phyloP scores from a whole-genome alignment of 1,140 invertebrate species.

The Rhopalosiphum maidis region DNA sequence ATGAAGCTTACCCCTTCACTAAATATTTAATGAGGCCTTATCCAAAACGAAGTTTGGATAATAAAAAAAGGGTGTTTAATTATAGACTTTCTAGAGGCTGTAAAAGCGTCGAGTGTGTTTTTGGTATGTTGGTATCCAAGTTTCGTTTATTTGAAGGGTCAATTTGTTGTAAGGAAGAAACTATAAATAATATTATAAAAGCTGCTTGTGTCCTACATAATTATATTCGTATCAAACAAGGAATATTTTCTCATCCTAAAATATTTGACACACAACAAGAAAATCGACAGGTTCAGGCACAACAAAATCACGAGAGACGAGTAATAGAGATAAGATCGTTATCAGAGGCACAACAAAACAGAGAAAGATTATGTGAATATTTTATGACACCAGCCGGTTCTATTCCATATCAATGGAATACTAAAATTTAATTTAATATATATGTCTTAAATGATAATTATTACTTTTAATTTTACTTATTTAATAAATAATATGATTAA shows the following conservation, averaged over 20 bases:
- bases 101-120: background rate
- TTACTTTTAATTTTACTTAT: no score
- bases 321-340: background rate
- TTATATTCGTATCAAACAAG: conserved; percentile 1
- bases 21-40: conserved; percentile 25
- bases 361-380: no score
- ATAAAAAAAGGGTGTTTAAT: no score
- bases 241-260: conserved; percentile 25
- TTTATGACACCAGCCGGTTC: no score
- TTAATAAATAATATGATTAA: no score
- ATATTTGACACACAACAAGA: background rate
- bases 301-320: background rate
- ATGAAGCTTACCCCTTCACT: background rate
- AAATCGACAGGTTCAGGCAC: background rate
- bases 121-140: conserved; percentile 19
- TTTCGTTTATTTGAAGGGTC: conserved; percentile 8
- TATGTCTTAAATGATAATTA: no score
- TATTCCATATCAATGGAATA: no score
- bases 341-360: conserved; percentile 30
- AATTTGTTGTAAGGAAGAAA: conserved; percentile 20
- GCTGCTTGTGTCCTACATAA: conserved; percentile 8
- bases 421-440: no score
- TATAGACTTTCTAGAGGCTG: background rate
- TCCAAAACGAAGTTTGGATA: conserved; percentile 12
- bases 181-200: conserved; percentile 17